Evolutionary conservation across 2,113 vertebrate species (phyloP).

Genomic region (Megaleporinus macrocephalus): DNA sequence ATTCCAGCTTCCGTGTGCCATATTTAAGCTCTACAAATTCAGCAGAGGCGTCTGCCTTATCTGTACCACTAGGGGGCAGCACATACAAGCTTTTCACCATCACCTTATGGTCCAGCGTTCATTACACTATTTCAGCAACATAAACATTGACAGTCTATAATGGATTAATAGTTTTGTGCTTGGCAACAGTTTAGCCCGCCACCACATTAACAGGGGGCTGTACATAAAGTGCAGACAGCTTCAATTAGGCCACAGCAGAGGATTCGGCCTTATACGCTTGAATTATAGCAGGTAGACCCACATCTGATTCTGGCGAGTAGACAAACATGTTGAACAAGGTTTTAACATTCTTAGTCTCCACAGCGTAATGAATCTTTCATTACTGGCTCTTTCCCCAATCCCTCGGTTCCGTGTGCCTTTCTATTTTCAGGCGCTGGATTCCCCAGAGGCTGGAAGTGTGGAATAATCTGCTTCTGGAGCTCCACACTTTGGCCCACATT

Average conservation of each 20-base stretch:
- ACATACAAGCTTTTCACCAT: constrained; percentile 46
- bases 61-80: constrained; percentile 66
- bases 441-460: constrained; percentile 37
- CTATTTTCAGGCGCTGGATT: constrained; percentile 52
- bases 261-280: neutral
- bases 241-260: neutral
- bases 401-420: constrained; percentile 31
- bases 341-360: too few relatives aligned
- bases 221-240: too few relatives aligned
- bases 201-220: too few relatives aligned
- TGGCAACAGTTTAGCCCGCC: neutral
- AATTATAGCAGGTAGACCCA: neutral
- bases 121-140: neutral
- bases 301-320: neutral
- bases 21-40: neutral
- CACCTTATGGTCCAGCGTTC: neutral
- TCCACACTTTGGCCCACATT: constrained; percentile 43
- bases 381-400: constrained; percentile 33
- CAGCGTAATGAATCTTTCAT: constrained; percentile 54
- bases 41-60: neutral
- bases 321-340: neutral
- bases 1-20: neutral
- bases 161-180: neutral
- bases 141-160: neutral
- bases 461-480: constrained; percentile 41